phyloP scores from a whole-genome alignment of 2,113 vertebrate species.

The Macquaria australasica region DNA sequence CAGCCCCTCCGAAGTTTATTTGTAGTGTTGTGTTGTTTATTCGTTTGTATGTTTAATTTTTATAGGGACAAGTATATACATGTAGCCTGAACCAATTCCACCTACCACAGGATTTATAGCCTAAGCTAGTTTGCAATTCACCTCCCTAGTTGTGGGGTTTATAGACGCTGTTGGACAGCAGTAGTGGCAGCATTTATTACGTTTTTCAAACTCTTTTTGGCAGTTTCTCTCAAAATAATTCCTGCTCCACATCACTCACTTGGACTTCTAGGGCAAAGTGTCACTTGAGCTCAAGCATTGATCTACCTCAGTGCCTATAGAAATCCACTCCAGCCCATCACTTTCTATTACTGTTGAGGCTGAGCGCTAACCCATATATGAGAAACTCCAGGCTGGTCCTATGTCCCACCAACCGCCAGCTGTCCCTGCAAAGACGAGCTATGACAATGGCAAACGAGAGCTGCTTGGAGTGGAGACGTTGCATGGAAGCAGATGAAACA shows the following conservation, averaged over 20 bases:
- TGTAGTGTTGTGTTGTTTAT: not conserved
- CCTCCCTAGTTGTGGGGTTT: not conserved
- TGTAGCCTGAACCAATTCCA: not conserved
- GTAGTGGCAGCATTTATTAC: slow-evolving; percentile 9
- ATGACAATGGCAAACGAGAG: slow-evolving; percentile 10
- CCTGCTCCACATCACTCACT: slow-evolving; percentile 33
- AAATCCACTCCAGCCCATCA: slow-evolving; percentile 15
- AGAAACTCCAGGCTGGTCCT: slow-evolving; percentile 18
- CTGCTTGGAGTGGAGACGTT: slow-evolving; percentile 23
- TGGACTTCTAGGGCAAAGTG: slow-evolving; percentile 10
- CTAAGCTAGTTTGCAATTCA: not conserved
- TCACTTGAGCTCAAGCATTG: slow-evolving; percentile 25
- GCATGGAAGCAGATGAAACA: slow-evolving; percentile 25
- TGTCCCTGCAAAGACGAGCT: slow-evolving; percentile 2
- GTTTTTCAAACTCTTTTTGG: slow-evolving; percentile 33
- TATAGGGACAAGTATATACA: not conserved
- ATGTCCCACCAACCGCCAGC: slow-evolving; percentile 40
- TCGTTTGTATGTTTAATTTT: not conserved
- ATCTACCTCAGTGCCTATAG: slow-evolving; percentile 5
- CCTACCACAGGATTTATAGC: not conserved
- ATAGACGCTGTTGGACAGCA: not conserved
- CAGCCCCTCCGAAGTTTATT: not conserved
- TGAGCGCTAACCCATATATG: slow-evolving; percentile 19
- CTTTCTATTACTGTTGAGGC: slow-evolving; percentile 18
- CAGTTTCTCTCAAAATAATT: slow-evolving; percentile 22